A percentile compares a stretch with the other conserved stretches of the same genome.
Evolutionary conservation across 2,113 vertebrate species (phyloP).

Genomic region (Glareola pratincola): DNA sequence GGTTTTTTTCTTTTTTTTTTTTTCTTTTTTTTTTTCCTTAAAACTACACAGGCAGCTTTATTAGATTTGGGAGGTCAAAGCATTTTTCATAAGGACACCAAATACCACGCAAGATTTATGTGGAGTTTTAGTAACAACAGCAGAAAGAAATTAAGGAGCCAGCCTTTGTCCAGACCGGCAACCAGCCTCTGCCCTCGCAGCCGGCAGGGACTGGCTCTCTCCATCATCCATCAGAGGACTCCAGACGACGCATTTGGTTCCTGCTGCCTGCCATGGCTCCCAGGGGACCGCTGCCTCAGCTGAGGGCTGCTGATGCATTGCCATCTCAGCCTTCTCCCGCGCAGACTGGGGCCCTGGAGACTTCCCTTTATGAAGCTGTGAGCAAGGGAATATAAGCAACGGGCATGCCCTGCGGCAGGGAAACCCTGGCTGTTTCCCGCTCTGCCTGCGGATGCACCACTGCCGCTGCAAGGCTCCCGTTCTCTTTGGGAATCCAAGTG

Average conservation of each 20-base stretch:
- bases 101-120: not conserved
- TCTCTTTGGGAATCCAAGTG: not conserved
- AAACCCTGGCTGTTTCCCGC: accelerated
- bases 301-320: not conserved
- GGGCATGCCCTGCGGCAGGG: accelerated
- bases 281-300: accelerated
- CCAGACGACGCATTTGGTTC: not conserved
- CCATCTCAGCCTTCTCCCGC: accelerated
- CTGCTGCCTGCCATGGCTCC: not conserved
- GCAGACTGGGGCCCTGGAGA: not conserved
- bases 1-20: not conserved
- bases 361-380: accelerated
- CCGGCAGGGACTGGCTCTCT: not conserved
- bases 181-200: not conserved
- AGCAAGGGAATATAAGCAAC: not conserved
- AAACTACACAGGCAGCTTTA: not conserved
- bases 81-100: not conserved
- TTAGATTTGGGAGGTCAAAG: not conserved
- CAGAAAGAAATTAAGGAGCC: slow-evolving; percentile 35
- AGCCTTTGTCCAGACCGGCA: not conserved
- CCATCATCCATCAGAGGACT: not conserved
- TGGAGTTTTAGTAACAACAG: not conserved
- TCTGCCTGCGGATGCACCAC: accelerated
- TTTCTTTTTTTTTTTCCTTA: not conserved
- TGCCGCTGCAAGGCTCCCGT: accelerated